Base-by-base conservation (phyloP, 2,113 vertebrate species). In the Nymphicus hollandicus region DNA sequence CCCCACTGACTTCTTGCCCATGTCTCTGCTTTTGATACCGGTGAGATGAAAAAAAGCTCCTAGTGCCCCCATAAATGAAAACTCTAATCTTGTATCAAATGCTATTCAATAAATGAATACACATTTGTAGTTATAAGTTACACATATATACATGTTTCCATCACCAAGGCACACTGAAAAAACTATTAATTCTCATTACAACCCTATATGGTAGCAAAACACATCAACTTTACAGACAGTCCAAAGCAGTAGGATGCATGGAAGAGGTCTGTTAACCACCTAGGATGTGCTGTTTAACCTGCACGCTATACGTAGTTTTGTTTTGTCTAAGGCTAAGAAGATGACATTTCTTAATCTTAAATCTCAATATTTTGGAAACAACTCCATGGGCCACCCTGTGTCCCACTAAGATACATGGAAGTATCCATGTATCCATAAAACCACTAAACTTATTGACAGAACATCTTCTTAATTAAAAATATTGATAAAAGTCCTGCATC, bases 221-320 rank as follows among this genome's bases (percentile, higher is more conserved):
- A 46, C 41, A 49, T 7, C 24, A 52, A 20, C 22, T 60, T 64
- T 13, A 31, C n/a, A 49, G 41, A 23, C 1, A 15, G 46, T 3
- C 33, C 49, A 44, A 7, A 1, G 43, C 17, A 39, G 39, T 0
- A 35, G 24, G 61, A 70, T 20, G 25, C 35, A 46, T 0, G 1
- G 52, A 27, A 31, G 37, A 76, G 63, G 10, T 33, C 31, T 44
- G 61, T 31, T 29, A 33, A 23, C 28, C 66, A 43, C 7, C 37
- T 11, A 13, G 35, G 44, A n/a, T 29, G 33, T 19, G 31, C 50
- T 28, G 47, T n/a, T 25, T 78, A 44, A 28, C 39, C 44, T 11
- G 23, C 12, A 2, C 14, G 10, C 39, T 18, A 16, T 1, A 31
- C 33, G 13, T 24, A 28, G 11, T 53, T 15, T 49, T 31, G 60